Evolutionary conservation across 2,888 invertebrate genomes (phyloP).

Genomic region (Sminthurinus aureus): DNA sequence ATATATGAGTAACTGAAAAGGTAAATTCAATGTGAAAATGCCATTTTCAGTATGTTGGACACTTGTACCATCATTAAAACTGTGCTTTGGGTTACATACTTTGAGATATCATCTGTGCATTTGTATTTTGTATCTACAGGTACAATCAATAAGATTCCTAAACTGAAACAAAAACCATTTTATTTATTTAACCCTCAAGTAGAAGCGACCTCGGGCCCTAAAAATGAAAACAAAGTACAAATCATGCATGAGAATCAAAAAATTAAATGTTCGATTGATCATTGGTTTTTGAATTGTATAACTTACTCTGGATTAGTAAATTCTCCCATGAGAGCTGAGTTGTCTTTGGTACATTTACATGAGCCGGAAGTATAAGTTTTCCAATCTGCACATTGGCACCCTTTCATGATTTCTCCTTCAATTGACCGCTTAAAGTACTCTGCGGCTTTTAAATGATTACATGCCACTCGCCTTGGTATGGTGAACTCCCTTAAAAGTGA

Average conservation of each 20-base stretch:
- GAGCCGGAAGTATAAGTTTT: slow-evolving; percentile 40
- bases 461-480: slow-evolving; percentile 53
- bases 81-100: too few species aligned
- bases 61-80: too few species aligned
- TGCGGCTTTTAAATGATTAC: slow-evolving; percentile 55
- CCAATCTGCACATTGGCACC: slow-evolving; percentile 52
- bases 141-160: not conserved
- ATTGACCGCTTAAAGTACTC: slow-evolving; percentile 54
- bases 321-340: slow-evolving; percentile 43
- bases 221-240: too few species aligned
- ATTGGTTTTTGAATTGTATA: not conserved
- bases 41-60: too few species aligned
- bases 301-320: slow-evolving; percentile 32
- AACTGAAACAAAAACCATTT: not conserved
- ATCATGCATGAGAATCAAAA: too few species aligned
- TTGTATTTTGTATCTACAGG: not conserved
- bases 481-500: slow-evolving; percentile 52
- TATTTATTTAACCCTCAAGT: not conserved
- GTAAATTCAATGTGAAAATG: too few species aligned
- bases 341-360: slow-evolving; percentile 41
- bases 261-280: too few species aligned
- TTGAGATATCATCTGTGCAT: too few species aligned
- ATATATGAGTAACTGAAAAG: too few species aligned
- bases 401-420: slow-evolving; percentile 44
- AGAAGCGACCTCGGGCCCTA: slow-evolving; percentile 7